Evolutionary conservation across 2,797 vertebrate species (phyloP).

Genomic region (Xyrichtys novacula): DNA sequence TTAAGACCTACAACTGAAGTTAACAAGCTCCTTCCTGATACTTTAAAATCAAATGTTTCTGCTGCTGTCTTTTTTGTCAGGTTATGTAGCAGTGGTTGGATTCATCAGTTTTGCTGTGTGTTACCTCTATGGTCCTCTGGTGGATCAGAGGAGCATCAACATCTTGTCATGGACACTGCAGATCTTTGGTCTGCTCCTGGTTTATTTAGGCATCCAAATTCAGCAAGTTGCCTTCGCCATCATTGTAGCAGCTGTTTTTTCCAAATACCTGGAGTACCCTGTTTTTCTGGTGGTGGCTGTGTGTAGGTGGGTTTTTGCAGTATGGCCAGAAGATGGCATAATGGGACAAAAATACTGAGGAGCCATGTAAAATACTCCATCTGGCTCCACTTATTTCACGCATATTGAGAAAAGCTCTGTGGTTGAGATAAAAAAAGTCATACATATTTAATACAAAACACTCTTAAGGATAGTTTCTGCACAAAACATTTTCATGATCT

Average conservation of each 20-base stretch:
- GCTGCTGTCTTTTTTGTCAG: conserved; percentile 71
- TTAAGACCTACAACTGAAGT: no score
- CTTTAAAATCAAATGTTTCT: background rate
- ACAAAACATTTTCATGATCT: no score
- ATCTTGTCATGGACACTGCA: conserved; percentile 96
- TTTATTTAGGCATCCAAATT: conserved; percentile 92
- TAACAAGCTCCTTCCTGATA: background rate
- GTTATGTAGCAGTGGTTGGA: conserved; percentile 88
- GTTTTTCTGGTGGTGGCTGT: conserved; percentile 60
- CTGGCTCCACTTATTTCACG: background rate
- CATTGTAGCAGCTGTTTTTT: conserved; percentile 86
- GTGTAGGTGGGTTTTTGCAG: conserved; percentile 73
- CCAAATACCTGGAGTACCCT: conserved; percentile 93
- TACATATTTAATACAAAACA: no score
- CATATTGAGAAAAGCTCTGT: background rate
- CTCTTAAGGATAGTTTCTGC: no score
- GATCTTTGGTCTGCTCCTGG: conserved; percentile 90
- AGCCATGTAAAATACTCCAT: background rate
- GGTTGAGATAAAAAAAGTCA: background rate
- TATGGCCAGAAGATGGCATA: conserved; percentile 55
- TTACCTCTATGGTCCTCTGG: conserved; percentile 94
- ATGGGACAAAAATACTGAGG: conserved; percentile 20
- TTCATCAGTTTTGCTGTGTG: conserved; percentile 94
- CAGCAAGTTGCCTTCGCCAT: conserved; percentile 88
- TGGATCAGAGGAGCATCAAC: conserved; percentile 92